Conservation (phyloP, 1,140 invertebrate genomes). For the Plodia interpunctella region DNA sequence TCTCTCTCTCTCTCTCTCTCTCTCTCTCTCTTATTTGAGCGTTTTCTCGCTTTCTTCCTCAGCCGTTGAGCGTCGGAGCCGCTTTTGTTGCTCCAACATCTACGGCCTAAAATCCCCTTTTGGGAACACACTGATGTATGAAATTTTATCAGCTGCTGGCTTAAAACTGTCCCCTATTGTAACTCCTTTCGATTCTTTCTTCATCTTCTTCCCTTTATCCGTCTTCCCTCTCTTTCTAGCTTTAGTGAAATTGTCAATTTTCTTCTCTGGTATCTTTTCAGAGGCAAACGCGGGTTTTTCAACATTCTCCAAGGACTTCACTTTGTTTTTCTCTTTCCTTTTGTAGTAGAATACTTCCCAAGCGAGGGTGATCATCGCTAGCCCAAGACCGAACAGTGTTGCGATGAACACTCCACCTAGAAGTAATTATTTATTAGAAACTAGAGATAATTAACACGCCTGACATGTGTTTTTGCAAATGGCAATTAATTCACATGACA, state of each 20-base stretch:
- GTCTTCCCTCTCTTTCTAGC: constrained; percentile 30
- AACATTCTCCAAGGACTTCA: constrained; percentile 43
- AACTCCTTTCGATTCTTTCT: constrained; percentile 23
- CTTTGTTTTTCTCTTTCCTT: constrained; percentile 76
- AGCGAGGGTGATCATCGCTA: constrained; percentile 89
- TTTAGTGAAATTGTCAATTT: constrained; percentile 42
- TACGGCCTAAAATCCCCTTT: constrained; percentile 45
- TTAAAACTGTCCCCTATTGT: constrained; percentile 68
- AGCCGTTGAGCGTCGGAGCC: no score
- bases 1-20: no score
- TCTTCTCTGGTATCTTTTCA: constrained; percentile 65
- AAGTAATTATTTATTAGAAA: no score
- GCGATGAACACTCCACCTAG: constrained; percentile 93
- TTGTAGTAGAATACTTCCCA: constrained; percentile 89
- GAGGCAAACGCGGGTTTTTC: constrained; percentile 50
- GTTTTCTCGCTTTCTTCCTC: no score
- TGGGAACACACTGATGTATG: constrained; percentile 66
- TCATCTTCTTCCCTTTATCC: no score
- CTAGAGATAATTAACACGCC: no score
- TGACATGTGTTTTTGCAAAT: no score
- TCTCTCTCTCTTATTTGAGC: no score
- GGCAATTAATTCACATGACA: no score
- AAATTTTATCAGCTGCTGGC: constrained; percentile 56
- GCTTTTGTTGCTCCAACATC: not conserved
- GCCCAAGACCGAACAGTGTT: constrained; percentile 87